A percentile compares a stretch with the other conserved stretches of the same genome.
Evolutionary conservation across 2,888 invertebrate genomes (phyloP).

Genomic region (Mesopsocus fuscifrons): DNA sequence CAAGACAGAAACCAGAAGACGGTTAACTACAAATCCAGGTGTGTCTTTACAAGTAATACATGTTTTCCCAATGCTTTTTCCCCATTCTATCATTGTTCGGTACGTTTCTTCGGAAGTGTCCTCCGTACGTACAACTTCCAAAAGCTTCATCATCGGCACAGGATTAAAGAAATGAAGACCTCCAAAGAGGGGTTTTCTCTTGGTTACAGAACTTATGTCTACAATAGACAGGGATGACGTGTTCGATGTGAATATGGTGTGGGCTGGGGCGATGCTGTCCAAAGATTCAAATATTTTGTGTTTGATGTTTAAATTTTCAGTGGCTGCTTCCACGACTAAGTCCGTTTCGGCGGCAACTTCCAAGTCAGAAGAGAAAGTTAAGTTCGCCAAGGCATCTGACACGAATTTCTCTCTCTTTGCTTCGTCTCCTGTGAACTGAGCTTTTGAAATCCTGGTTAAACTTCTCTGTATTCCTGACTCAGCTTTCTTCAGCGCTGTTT

Average conservation of each 20-base stretch:
- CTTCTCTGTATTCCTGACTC: constrained; percentile 27
- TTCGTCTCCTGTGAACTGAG: constrained; percentile 23
- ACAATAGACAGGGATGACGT: constrained; percentile 38
- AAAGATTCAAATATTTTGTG: constrained; percentile 30
- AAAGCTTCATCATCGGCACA: constrained; percentile 40
- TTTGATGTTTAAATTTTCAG: constrained; percentile 36
- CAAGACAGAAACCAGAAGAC: constrained; percentile 37
- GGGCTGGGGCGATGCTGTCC: constrained; percentile 24
- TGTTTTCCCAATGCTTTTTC: constrained; percentile 32
- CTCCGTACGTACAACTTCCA: constrained; percentile 36
- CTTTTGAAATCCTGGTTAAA: constrained; percentile 33
- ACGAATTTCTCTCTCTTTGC: constrained; percentile 26
- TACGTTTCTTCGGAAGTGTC: constrained; percentile 35
- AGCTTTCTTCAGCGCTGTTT: constrained; percentile 30
- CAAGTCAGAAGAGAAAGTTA: constrained; percentile 25
- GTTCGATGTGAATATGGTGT: constrained; percentile 37
- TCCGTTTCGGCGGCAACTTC: constrained; percentile 27
- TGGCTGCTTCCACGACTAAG: constrained; percentile 37
- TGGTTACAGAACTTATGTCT: constrained; percentile 31
- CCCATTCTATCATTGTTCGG: constrained; percentile 29
- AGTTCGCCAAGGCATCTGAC: constrained; percentile 23
- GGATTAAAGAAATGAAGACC: constrained; percentile 46
- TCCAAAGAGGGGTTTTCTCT: constrained; percentile 28
- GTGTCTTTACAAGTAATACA: constrained; percentile 39
- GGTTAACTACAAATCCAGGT: constrained; percentile 41